Percentiles rank a stretch among this genome's conserved stretches.
phyloP scores from a whole-genome alignment of 2,113 vertebrate genomes.

The Xyrauchen texanus region DNA sequence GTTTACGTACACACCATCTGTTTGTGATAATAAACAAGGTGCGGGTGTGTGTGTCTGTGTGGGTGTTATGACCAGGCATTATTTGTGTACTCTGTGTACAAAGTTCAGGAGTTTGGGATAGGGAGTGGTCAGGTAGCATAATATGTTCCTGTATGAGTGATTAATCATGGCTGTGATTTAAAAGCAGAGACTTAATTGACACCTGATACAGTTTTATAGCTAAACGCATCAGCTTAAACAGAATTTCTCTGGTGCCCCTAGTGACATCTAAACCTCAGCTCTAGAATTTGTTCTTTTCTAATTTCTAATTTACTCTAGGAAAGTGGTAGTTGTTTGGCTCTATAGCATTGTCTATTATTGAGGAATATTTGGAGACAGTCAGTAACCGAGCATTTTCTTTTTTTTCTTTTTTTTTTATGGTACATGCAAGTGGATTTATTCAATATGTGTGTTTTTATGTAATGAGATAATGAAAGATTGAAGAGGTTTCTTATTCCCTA shows the following conservation, averaged over 20 bases:
- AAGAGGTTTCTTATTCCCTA: conserved; percentile 18
- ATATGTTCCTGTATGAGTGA: background rate
- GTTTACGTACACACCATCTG: background rate
- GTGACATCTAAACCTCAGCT: background rate
- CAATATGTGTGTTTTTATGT: conserved; percentile 15
- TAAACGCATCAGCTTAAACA: background rate
- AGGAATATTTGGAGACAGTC: background rate
- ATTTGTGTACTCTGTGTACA: background rate
- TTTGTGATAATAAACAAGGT: background rate
- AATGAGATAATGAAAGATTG: background rate
- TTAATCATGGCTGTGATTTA: conserved; percentile 13
- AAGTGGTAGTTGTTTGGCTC: background rate
- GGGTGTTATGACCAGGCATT: too few relatives aligned
- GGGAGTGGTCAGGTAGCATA: background rate
- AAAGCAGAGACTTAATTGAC: background rate
- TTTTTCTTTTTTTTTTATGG: background rate
- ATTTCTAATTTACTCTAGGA: background rate
- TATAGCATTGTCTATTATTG: background rate
- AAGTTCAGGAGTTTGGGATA: background rate
- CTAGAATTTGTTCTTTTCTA: background rate
- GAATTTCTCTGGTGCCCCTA: background rate
- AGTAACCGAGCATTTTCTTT: background rate
- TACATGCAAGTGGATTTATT: conserved; percentile 12
- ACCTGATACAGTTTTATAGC: background rate
- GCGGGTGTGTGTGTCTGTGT: background rate